Percentiles rank a stretch among this genome's conserved stretches.
These are phyloP conservation scores for Furnarius figulus DNA, from an alignment of 2,113 vertebrate genomes.

Conservation along the genomic window DNA sequence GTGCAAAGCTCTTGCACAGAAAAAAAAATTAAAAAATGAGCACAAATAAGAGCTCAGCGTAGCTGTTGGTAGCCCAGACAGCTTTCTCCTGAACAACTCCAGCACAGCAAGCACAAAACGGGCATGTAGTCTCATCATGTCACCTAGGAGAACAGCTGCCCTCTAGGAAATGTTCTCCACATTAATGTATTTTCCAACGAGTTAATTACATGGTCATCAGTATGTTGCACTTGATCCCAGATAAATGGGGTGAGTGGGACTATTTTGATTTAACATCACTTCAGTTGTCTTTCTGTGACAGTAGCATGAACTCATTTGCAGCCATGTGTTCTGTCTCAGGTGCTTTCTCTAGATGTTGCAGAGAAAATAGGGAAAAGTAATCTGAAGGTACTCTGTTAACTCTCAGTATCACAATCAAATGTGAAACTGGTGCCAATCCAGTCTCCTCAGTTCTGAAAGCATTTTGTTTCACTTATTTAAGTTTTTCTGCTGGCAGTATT, in stretches of 20 bases:
- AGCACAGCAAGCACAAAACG: neutral
- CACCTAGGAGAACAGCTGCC: neutral
- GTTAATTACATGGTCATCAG: neutral
- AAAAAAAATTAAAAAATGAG: neutral
- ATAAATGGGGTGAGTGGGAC: fast-evolving
- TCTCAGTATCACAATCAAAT: fast-evolving
- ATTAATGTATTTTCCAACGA: neutral
- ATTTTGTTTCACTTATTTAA: neutral
- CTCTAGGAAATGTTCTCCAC: neutral
- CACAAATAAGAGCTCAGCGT: neutral
- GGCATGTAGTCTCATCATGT: neutral
- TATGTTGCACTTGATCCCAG: neutral
- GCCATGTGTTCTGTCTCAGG: neutral
- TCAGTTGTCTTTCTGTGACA: neutral
- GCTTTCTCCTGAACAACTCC: neutral
- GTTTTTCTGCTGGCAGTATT: neutral
- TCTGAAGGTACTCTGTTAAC: neutral
- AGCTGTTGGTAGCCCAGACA: neutral
- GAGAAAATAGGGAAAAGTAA: neutral
- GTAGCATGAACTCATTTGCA: neutral
- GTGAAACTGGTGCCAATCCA: neutral
- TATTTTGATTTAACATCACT: neutral
- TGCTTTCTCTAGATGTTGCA: neutral
- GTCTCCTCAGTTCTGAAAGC: neutral
- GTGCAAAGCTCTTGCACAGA: neutral